A percentile compares a stretch with the other conserved stretches of the same genome.
These are phyloP conservation scores for Holcopasites calliopsidis DNA, from an alignment of 1,140 invertebrate genomes.

Conservation along the genomic window DNA sequence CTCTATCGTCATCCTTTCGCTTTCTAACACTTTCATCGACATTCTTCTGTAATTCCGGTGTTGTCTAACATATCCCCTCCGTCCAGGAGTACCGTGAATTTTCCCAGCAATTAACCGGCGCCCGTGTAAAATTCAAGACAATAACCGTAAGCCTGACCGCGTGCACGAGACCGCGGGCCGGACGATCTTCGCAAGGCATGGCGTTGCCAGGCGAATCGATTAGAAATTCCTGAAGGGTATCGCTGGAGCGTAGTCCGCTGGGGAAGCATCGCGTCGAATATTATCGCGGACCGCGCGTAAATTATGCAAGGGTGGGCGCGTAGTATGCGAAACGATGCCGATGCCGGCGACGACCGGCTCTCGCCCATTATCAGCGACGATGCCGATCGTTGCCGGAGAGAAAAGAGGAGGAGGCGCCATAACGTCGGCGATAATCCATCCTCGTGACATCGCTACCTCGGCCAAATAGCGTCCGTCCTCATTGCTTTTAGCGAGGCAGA, in stretches of 20 bases:
- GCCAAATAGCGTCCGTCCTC: no score
- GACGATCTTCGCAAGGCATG: no score
- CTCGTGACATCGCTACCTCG: constrained; percentile 17
- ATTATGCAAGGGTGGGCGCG: constrained; percentile 46
- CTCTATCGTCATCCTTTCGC: no score
- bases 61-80: no score
- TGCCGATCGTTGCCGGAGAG: constrained; percentile 19
- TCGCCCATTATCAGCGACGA: constrained; percentile 54
- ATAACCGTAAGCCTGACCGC: no score
- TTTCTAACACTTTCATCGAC: no score
- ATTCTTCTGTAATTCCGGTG: no score
- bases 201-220: constrained; percentile 16
- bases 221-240: constrained; percentile 58
- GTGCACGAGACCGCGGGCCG: no score
- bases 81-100: no score
- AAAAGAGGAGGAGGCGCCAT: constrained; percentile 28
- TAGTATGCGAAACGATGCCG: constrained; percentile 51
- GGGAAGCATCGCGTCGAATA: constrained; percentile 52
- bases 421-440: constrained; percentile 49
- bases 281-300: constrained; percentile 44
- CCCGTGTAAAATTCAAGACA: no score
- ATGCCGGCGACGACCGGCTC: constrained; percentile 17
- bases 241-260: constrained; percentile 1
- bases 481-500: not conserved
- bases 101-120: no score